Conservation (phyloP, 2,113 vertebrate genomes). For the Neolamprologus sp. region DNA sequence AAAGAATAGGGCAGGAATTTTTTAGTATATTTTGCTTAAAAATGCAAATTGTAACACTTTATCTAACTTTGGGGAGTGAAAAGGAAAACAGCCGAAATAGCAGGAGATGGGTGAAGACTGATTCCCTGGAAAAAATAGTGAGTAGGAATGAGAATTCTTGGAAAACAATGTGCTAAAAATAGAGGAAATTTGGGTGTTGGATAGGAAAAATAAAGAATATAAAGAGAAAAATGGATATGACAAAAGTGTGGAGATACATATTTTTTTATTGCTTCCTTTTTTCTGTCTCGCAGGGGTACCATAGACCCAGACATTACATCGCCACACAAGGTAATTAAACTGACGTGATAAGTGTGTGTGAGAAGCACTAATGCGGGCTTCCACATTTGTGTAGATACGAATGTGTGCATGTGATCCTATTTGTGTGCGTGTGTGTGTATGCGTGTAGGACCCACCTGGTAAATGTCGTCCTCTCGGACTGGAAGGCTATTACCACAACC, state of each 20-base stretch:
- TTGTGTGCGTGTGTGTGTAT: neutral
- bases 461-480: slow-evolving; percentile 18
- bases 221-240: neutral
- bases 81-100: neutral
- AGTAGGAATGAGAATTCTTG: neutral
- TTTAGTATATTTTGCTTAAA: neutral
- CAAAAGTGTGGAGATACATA: neutral
- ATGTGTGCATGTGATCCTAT: neutral
- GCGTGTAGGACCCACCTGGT: slow-evolving; percentile 11
- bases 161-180: neutral
- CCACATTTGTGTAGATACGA: neutral
- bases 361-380: neutral
- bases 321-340: slow-evolving; percentile 64
- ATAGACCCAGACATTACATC: slow-evolving; percentile 67
- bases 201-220: neutral
- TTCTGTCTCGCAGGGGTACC: slow-evolving; percentile 57
- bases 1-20: neutral
- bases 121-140: neutral
- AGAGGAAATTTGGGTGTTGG: neutral
- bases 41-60: neutral
- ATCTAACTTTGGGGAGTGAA: neutral
- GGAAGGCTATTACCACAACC: slow-evolving; percentile 44
- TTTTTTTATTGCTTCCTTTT: neutral
- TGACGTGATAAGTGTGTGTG: slow-evolving; percentile 4
- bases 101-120: neutral